phyloP scores from a whole-genome alignment of 1,140 invertebrate species.

The Orius insidiosus region DNA sequence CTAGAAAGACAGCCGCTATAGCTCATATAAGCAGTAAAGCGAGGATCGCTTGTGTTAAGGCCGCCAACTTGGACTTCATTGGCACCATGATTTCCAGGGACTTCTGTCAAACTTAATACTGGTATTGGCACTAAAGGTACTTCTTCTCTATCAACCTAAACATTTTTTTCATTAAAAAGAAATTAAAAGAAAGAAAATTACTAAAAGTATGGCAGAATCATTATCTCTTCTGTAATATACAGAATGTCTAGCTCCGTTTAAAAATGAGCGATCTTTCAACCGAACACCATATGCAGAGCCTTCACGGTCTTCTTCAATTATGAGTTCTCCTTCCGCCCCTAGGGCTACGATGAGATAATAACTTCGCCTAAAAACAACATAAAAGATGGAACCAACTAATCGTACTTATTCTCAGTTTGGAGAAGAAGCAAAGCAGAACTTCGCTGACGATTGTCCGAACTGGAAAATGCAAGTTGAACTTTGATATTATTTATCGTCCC shows the following conservation, averaged over 20 bases:
- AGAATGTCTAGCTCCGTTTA: conserved; percentile 68
- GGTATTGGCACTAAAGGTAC: conserved; percentile 46
- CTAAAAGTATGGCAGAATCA: conserved; percentile 46
- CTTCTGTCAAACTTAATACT: conserved; percentile 41
- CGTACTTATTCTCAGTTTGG: conserved; percentile 66
- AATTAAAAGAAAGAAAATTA: conserved; percentile 19
- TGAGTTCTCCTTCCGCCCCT: conserved; percentile 60
- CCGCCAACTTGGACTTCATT: conserved; percentile 75
- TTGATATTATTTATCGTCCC: conserved; percentile 54
- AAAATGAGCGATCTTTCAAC: conserved; percentile 55
- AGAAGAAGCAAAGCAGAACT: conserved; percentile 57
- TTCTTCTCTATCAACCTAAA: conserved; percentile 51
- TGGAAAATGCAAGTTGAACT: conserved; percentile 66
- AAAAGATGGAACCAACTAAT: too few species aligned
- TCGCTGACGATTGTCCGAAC: conserved; percentile 50
- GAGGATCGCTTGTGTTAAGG: conserved; percentile 59
- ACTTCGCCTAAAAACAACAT: too few species aligned
- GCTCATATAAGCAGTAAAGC: conserved; percentile 61
- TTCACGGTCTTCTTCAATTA: conserved; percentile 69
- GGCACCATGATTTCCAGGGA: conserved; percentile 34
- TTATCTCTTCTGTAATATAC: conserved; percentile 62
- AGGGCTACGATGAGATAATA: conserved; percentile 68
- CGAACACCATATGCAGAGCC: conserved; percentile 48
- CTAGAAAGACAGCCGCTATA: conserved; percentile 80
- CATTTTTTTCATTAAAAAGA: conserved; percentile 9